Percentiles rank a stretch among this genome's conserved stretches.
These are phyloP conservation scores for Apodemia duryi DNA, from an alignment of 2,888 invertebrate species.

Conservation along the genomic window DNA sequence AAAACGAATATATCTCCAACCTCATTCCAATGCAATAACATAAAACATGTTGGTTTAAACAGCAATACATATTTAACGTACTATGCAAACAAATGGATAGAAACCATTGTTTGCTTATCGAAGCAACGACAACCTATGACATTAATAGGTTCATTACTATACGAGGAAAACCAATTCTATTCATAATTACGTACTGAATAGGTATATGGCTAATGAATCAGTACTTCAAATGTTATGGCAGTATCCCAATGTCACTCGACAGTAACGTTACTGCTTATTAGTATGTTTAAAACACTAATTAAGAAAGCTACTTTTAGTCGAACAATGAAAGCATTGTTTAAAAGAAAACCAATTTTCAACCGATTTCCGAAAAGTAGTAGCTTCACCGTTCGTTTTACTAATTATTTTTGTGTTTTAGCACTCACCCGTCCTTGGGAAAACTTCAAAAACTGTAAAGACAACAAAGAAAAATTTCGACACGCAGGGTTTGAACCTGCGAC, in stretches of 20 bases:
- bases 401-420: too few species aligned
- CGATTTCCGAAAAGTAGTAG: too few species aligned
- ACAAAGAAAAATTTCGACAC: too few species aligned
- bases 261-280: too few species aligned
- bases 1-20: not conserved
- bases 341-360: too few species aligned
- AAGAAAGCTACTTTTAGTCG: too few species aligned
- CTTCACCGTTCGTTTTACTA: too few species aligned
- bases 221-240: not conserved
- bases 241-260: not conserved
- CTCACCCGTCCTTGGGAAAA: too few species aligned
- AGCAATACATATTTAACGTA: constrained; percentile 2
- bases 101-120: constrained; percentile 5
- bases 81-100: not conserved
- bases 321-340: too few species aligned
- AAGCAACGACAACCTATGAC: constrained; percentile 4
- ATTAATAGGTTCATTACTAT: constrained; percentile 6
- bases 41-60: constrained; percentile 1
- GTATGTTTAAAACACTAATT: too few species aligned
- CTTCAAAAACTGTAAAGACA: too few species aligned
- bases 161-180: constrained; percentile 13
- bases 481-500: too few species aligned
- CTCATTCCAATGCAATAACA: constrained; percentile 8
- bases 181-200: not conserved
- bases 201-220: not conserved